Base-by-base conservation (phyloP, 2,888 invertebrate genomes). In the Ligdia adustata region DNA sequence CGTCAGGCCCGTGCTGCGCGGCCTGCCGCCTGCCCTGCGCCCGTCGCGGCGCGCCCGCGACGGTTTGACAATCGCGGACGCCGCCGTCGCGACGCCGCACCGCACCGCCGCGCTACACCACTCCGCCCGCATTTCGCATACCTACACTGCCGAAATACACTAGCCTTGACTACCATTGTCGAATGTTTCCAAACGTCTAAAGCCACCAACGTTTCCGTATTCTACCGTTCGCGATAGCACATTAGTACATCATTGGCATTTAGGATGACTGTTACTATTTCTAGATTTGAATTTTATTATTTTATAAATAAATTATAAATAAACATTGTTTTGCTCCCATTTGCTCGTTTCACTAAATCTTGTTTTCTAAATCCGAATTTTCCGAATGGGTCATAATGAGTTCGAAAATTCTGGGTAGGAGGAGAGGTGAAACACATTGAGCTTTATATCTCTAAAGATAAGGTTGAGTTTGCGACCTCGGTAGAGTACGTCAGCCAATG, bases 301-400 rank as follows among this genome's bases (percentile, higher is more conserved):
- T 27, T 9, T 18, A 40, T 18, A 45, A 32, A 41, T 50, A 46
- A 37, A 40, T 9, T 31, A 29, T 22, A 34, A 38, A 48, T 46
- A 55, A 53, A 37, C 28, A 33, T 35, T 47, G 69, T 65, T 62
- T 59, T 65, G 66, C 70, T 70, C 67, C 60, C 60, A 56, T 70
- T 72, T 72, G 69, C 72, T 71, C 64, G 61, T 64, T 75, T 69
- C 69, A 73, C 68, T 67, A 72, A 72, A 68, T 70, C 67, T 60
- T 81, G 75, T 82, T 81, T 77, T 80, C 77, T 72, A 82, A 84
- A 79, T 79, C 73, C 79, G 73, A 84, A 88, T 84, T 81, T 79
- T 75, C 76, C 79, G 72, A 81, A 80, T 76, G 70, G 70, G 75
- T 72, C 65, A 72, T 84, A 87, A 86, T 86, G 86, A 86, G 84